Percentiles rank a stretch among this genome's conserved stretches.
Evolutionary conservation across 92 coral and sea anemone species (phyloP).

Genomic region (Ricordea florida): DNA sequence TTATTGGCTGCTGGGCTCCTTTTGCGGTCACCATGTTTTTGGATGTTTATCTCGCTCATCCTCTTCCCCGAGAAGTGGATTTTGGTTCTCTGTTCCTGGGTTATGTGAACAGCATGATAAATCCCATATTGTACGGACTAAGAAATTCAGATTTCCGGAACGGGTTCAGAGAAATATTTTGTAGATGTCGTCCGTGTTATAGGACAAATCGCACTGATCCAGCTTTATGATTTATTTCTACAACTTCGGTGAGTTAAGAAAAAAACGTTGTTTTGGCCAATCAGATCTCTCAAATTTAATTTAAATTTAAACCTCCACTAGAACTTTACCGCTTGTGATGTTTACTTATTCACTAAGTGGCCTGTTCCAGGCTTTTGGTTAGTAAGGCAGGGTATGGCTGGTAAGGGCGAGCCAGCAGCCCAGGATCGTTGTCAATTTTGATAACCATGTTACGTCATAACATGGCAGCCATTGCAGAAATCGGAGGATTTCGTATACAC

Average conservation of each 20-base stretch:
- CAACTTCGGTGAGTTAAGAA: too few relatives aligned
- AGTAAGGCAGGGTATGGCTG: background rate
- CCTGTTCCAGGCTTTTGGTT: background rate
- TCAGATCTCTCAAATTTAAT: too few relatives aligned
- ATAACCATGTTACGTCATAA: background rate
- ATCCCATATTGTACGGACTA: slow-evolving; percentile 72
- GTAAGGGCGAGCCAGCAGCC: background rate
- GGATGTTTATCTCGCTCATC: slow-evolving; percentile 56
- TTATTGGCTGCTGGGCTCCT: slow-evolving; percentile 84
- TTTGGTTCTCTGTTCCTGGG: slow-evolving; percentile 75
- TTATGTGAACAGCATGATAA: slow-evolving; percentile 85
- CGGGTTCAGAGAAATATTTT: slow-evolving; percentile 37
- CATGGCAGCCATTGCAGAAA: background rate
- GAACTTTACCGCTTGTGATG: too few relatives aligned
- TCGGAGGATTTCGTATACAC: background rate
- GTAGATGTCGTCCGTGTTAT: slow-evolving; percentile 18
- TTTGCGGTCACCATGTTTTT: slow-evolving; percentile 87
- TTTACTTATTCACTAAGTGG: too few relatives aligned
- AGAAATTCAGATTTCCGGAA: slow-evolving; percentile 45
- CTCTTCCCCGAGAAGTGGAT: slow-evolving; percentile 66
- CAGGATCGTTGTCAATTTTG: background rate
- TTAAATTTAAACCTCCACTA: too few relatives aligned
- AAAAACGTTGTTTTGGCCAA: too few relatives aligned
- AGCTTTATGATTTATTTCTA: background rate
- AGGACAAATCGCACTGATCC: background rate